Conservation (phyloP, 2,113 vertebrate species). For the Solea senegalensis region DNA sequence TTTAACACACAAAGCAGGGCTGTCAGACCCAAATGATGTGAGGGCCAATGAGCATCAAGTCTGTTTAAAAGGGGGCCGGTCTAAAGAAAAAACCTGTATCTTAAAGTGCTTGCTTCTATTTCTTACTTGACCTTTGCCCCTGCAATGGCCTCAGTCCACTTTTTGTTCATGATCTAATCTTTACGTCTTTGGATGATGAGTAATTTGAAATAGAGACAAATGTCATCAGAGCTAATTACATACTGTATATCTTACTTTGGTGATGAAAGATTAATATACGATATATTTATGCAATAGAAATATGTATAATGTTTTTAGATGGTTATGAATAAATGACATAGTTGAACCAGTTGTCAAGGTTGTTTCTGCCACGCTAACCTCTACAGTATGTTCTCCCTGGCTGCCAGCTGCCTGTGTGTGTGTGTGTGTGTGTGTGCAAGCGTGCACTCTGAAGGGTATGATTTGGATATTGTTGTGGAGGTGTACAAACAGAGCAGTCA, state of each 20-base stretch:
- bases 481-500: constrained; percentile 32
- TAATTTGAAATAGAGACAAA: no score
- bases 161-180: no score
- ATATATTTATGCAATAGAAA: constrained; percentile 6
- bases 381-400: not conserved
- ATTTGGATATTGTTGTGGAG: constrained; percentile 20
- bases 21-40: no score
- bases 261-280: constrained; percentile 8
- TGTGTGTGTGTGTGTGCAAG: not conserved
- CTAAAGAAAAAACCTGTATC: no score
- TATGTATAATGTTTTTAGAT: constrained; percentile 5
- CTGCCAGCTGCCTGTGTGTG: constrained; percentile 2
- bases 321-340: constrained; percentile 15
- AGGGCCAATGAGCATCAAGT: no score
- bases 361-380: not conserved
- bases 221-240: not conserved
- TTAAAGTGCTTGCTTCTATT: no score
- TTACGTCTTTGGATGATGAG: no score
- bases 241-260: not conserved
- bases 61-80: no score
- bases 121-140: no score
- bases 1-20: not conserved
- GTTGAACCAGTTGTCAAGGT: constrained; percentile 26
- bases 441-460: not conserved
- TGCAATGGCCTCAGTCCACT: no score